Conservation (phyloP, 2,888 invertebrate genomes). For the Alcis repandata region DNA sequence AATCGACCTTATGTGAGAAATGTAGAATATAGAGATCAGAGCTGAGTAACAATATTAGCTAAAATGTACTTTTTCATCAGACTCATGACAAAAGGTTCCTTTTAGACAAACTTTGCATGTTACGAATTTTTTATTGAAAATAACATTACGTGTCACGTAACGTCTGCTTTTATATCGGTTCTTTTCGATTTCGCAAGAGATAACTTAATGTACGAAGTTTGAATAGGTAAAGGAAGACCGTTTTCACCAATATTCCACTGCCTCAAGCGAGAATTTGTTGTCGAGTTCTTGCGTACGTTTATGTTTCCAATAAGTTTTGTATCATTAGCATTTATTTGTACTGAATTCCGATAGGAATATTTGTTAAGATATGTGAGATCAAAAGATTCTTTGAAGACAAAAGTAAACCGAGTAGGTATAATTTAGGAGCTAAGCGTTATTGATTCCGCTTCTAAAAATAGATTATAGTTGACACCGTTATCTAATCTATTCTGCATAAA, state of each 20-base stretch:
- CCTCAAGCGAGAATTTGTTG: constrained; percentile 18
- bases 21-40: background rate
- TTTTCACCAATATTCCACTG: constrained; percentile 16
- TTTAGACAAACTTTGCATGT: background rate
- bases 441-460: constrained; percentile 11
- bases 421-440: background rate
- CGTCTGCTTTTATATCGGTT: constrained; percentile 3
- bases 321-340: constrained; percentile 18
- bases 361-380: background rate
- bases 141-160: background rate
- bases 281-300: constrained; percentile 17
- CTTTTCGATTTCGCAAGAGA: constrained; percentile 9
- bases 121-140: background rate
- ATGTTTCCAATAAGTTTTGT: constrained; percentile 21
- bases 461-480: constrained; percentile 11
- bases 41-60: background rate
- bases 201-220: constrained; percentile 15
- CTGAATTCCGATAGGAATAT: constrained; percentile 9
- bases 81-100: background rate
- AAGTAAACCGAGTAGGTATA: background rate
- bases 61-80: background rate
- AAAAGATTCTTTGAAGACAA: background rate
- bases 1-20: background rate
- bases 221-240: constrained; percentile 6
- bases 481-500: constrained; percentile 32